phyloP scores from a whole-genome alignment of 2,113 vertebrate species.

The Plecturocebus donacophilus region DNA sequence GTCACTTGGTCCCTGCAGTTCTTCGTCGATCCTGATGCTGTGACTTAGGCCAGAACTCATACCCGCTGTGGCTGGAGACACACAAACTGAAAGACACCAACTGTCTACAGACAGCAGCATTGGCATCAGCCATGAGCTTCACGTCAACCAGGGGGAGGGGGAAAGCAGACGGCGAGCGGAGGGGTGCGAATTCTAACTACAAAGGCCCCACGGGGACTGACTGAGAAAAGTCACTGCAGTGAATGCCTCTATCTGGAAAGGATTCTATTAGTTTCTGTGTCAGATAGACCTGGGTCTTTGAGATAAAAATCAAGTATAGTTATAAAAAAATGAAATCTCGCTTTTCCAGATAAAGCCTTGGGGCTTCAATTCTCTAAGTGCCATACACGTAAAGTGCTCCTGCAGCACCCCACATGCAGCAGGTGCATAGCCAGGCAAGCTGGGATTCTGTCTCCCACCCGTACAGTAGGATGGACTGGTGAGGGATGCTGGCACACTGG shows the following conservation, averaged over 20 bases:
- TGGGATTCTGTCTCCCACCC: background rate
- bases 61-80: background rate
- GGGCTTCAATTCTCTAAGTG: background rate
- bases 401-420: background rate
- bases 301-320: background rate
- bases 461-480: background rate
- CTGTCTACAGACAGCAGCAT: background rate
- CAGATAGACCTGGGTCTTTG: background rate
- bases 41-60: background rate
- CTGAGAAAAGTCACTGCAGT: background rate
- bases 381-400: background rate
- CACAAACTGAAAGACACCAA: too few species aligned
- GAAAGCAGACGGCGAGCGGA: background rate
- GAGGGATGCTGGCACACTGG: background rate
- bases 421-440: rapidly evolving
- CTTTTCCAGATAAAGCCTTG: background rate
- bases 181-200: background rate
- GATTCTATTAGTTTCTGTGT: background rate
- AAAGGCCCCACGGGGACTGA: background rate
- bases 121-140: background rate
- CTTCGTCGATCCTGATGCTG: background rate
- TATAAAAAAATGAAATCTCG: background rate
- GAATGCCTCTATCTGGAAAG: background rate
- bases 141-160: background rate
- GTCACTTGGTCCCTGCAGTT: background rate